A percentile compares a stretch with the other conserved stretches of the same genome.
Evolutionary conservation across 64 coral and sea anemone genomes (phyloP).

Genomic region (Stichodactyla mertensii): DNA sequence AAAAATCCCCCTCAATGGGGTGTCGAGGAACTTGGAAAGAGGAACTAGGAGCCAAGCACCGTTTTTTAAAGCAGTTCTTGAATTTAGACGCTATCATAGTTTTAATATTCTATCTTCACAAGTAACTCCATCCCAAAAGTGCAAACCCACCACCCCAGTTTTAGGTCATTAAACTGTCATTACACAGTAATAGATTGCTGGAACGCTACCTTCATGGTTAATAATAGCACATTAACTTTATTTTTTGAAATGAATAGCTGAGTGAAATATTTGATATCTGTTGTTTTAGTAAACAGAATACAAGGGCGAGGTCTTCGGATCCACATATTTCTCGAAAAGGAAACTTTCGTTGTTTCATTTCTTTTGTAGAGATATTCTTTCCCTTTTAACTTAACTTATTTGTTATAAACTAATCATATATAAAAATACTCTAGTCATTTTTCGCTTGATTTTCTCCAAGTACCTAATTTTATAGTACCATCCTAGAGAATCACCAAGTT

Average conservation of each 20-base stretch:
- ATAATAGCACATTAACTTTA: not conserved
- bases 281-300: not conserved
- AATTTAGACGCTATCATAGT: not conserved
- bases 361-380: not conserved
- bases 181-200: not conserved
- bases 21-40: not conserved
- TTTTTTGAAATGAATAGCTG: not conserved
- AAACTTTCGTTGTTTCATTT: not conserved
- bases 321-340: not conserved
- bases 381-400: not conserved
- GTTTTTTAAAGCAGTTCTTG: not conserved
- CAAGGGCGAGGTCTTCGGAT: not conserved
- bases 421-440: too few species aligned
- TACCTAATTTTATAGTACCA: too few species aligned
- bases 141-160: not conserved
- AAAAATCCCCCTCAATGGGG: slow-evolving; percentile 16
- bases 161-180: not conserved
- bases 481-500: too few species aligned
- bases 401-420: too few species aligned
- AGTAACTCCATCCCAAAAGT: not conserved
- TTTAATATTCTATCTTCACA: not conserved
- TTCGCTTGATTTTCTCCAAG: too few species aligned
- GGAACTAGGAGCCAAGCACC: not conserved
- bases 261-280: not conserved
- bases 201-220: not conserved